Evolutionary conservation across 2,888 invertebrate genomes (phyloP).

Genomic region (Diplolepis rosae): DNA sequence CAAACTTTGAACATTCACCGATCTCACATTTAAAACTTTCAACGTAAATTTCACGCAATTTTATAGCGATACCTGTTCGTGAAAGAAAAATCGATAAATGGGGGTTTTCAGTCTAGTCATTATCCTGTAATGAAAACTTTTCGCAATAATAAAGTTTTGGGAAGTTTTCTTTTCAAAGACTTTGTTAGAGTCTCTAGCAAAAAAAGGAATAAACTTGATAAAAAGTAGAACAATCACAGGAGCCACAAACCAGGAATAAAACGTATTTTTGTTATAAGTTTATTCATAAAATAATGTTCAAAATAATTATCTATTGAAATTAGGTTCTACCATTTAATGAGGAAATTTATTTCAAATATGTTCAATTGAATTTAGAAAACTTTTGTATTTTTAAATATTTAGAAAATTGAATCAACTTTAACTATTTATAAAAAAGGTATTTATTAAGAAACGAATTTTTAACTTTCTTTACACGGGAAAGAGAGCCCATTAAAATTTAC

Average conservation of each 20-base stretch:
- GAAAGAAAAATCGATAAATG: slow-evolving; percentile 3
- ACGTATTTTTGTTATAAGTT: neutral
- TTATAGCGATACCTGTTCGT: slow-evolving; percentile 12
- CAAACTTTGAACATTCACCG: slow-evolving; percentile 5
- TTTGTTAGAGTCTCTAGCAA: slow-evolving; percentile 19
- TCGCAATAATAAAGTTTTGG: slow-evolving; percentile 25
- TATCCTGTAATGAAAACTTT: slow-evolving; percentile 23
- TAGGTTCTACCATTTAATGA: too few relatives aligned
- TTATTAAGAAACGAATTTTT: too few relatives aligned
- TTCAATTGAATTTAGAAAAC: too few relatives aligned
- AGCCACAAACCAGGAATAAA: neutral
- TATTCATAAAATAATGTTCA: neutral
- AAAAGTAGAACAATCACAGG: neutral
- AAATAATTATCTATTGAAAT: neutral
- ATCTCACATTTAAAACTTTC: slow-evolving; percentile 2
- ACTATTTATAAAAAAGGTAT: too few relatives aligned
- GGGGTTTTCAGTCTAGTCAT: slow-evolving; percentile 24
- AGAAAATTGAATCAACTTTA: too few relatives aligned
- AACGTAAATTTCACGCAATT: slow-evolving; percentile 21
- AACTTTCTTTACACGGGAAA: too few relatives aligned
- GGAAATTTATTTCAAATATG: too few relatives aligned
- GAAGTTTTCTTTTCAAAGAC: slow-evolving; percentile 16
- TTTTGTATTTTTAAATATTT: too few relatives aligned
- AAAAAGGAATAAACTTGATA: neutral
- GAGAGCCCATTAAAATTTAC: too few relatives aligned